These are phyloP conservation scores for Pituophis catenifer DNA, from an alignment of 2,113 vertebrate genomes.

Conservation along the genomic window DNA sequence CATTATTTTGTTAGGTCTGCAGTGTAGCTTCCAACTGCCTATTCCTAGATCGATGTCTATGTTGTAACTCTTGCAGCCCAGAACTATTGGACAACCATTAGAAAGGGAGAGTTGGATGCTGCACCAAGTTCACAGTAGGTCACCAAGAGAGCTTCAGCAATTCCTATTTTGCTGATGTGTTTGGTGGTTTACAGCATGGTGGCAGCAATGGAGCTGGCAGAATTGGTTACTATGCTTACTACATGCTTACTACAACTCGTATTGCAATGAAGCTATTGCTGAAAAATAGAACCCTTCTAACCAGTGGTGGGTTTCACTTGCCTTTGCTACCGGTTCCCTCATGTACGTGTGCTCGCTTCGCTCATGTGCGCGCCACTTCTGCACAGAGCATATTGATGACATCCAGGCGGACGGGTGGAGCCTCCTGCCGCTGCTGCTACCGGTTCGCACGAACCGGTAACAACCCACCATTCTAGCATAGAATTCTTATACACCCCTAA, in stretches of 20 bases:
- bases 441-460: no score
- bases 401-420: no score
- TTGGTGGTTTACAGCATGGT: no score
- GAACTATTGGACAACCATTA: background rate
- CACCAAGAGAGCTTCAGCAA: background rate
- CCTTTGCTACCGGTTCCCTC: no score
- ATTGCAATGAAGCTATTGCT: background rate
- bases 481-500: background rate
- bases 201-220: no score
- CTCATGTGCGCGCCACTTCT: no score
- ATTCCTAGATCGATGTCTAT: background rate
- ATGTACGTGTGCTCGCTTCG: no score
- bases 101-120: background rate
- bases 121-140: background rate
- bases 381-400: no score
- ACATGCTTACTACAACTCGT: background rate
- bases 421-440: no score
- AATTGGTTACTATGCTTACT: no score
- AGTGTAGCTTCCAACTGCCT: background rate
- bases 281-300: background rate
- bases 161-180: no score
- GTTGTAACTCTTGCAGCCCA: background rate
- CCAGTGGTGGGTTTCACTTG: no score
- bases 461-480: background rate
- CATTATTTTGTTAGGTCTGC: background rate